Evolutionary conservation across 1,140 invertebrate species (phyloP), one percentile per base, ranked within the genome.

Genomic region (Micrasema longulum): DNA sequence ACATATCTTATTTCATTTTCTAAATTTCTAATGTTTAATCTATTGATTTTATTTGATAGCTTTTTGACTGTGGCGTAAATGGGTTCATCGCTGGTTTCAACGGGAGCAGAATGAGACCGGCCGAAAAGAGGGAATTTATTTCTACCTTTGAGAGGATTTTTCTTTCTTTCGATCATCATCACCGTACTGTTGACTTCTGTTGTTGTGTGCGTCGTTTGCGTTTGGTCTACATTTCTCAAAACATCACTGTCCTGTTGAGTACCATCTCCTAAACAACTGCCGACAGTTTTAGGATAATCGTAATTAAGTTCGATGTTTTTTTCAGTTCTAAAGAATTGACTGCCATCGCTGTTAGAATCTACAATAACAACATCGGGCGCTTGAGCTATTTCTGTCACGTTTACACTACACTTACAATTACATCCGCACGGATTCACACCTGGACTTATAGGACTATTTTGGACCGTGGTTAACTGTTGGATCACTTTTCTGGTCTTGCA

Each of bases 51-150:
- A 67, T 85, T 85, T 11, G 84, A 83, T 38, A 85, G 71, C 77
- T 85, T 85, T 73, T 85, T 84, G 0, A 85, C 84, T 22, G 84
- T 85, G 2, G 84, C 84, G 65, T 85, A 85, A 66, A 85, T 84
- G 0, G 84, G 84, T 68, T 85, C 84, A 43, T 84, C 83, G 47
- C 80, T 79, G 7, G 82, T 80, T 23, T 82, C 84, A 0, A 85
- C 83, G 0, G 84, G 84, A 38, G 83, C 84, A 11, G 84, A 85
- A 63, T 83, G 79, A n/a, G 84, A 85, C 74, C 84, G 75, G 52
- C 80, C 82, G 69, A 85, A 83, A 73, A 85, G 83, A 62, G 83
- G 81, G 68, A 84, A 83, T 70, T 83, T 83, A 66, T 52, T 43
- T 22, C 36, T 69, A 3, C 43, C 16, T 63, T 75, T 63, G 11